Evolutionary conservation across 2,888 invertebrate genomes (phyloP), one percentile per base, ranked within the genome.

Genomic region (Eurytoma californica): DNA sequence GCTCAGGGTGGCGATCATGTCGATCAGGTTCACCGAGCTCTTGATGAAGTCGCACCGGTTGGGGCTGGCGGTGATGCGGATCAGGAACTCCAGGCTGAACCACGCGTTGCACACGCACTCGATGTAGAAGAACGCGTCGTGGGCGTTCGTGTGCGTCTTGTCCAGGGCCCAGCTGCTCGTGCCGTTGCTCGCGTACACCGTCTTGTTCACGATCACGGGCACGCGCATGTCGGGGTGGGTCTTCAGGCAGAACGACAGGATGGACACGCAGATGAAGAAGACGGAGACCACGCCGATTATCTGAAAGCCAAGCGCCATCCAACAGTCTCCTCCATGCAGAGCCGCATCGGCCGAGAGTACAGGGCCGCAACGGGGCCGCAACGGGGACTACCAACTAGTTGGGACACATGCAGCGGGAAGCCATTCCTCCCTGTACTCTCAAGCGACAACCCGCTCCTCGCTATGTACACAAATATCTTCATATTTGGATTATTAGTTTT

Each of bases 191-290:
- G 94, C 95, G 85, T 93, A 93, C 86, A 97, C 95, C 82, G 95
- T 93, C 87, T 95, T 93, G 91, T 96, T 95, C 86, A 93, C 93
- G 85, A 97, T 95, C 87, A 95, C 94, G 82, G 98, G 98, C 87
- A 97, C 97, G 87, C 98, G 93, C 96, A 98, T 97, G 91, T 97
- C 98, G 83, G 99, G 99, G 92, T 99, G 99, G 67, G 99, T 99
- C 93, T 99, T 99, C 90, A 99, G 94, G 92, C 99, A 99, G 93
- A 99, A 99, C 86, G 99, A 98, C 91, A 99, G 93, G 91, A 99
- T 99, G 85, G 99, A 99, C 85, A 98, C 96, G 92, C 98, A 97
- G 91, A 99, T 99, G 94, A 99, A 99, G 93, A 99, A 98, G 89
- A 99, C 98, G 84, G 98, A 99, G 90, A 98, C 95, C 84, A 98